Evolutionary conservation across 2,888 invertebrate genomes (phyloP).

Genomic region (Pandemis corylana): DNA sequence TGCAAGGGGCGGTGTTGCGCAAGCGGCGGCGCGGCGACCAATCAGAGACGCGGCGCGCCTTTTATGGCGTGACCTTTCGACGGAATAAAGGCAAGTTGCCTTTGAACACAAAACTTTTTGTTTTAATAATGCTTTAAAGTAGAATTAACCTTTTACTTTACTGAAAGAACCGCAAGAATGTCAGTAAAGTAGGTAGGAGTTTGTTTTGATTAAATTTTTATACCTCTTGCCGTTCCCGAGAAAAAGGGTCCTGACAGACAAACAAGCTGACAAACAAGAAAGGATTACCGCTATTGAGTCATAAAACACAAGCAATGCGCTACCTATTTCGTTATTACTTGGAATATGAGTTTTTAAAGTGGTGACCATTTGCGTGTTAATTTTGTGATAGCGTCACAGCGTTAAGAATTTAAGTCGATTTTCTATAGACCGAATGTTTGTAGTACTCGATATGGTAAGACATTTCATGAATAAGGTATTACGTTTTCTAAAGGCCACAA

Average conservation of each 20-base stretch:
- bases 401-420: no score
- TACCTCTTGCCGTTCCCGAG: not conserved
- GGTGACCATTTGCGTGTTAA: no score
- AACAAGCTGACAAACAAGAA: not conserved
- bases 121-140: no score
- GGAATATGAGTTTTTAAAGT: no score
- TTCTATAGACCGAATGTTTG: no score
- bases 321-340: no score
- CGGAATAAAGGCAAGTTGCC: conserved; percentile 9
- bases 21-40: conserved; percentile 47
- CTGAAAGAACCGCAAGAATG: not conserved
- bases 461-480: no score
- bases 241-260: not conserved
- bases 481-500: conserved; percentile 13
- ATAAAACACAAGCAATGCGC: not conserved
- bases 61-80: conserved; percentile 18
- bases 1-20: conserved; percentile 59
- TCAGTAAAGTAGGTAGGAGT: not conserved
- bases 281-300: not conserved
- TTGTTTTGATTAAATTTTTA: not conserved
- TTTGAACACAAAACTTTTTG: not conserved
- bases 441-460: no score
- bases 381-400: no score
- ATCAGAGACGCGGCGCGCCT: conserved; percentile 21
- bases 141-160: not conserved